Conservation (phyloP, 2,113 vertebrate genomes). For the Macroglossus sobrinus region DNA sequence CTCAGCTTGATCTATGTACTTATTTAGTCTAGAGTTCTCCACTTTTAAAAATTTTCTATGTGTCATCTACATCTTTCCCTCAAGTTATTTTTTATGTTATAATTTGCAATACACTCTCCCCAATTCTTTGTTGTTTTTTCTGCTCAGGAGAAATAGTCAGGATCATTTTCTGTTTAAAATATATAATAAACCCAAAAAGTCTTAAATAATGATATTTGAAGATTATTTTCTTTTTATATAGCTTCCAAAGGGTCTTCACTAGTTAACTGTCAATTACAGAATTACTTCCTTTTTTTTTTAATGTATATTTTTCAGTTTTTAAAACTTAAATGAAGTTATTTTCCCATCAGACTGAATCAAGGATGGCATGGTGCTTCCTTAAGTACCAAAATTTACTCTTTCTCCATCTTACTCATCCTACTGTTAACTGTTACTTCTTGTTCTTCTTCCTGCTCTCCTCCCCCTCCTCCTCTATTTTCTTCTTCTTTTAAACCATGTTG, state of each 20-base stretch:
- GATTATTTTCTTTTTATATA: neutral
- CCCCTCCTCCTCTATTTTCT: too few species aligned
- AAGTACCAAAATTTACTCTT: neutral
- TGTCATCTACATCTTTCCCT: neutral
- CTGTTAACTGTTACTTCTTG: neutral
- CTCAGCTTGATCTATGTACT: neutral
- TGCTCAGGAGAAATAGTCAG: neutral
- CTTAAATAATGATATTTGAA: neutral
- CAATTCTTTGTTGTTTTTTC: constrained; percentile 2
- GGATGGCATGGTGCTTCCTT: neutral
- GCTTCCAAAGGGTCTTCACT: neutral
- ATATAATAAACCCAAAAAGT: neutral
- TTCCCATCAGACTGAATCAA: neutral
- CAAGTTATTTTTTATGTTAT: neutral
- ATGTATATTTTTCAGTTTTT: neutral
- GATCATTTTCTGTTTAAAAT: constrained; percentile 28
- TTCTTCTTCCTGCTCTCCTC: too few species aligned
- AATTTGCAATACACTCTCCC: neutral
- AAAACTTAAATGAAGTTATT: neutral
- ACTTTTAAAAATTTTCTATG: neutral
- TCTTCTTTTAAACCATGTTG: neutral
- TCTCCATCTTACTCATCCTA: neutral
- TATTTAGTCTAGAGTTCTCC: neutral
- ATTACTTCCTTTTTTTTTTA: neutral
- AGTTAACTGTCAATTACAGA: neutral